Evolutionary conservation across 2,888 invertebrate genomes (phyloP).

Genomic region (Megamerina dolium): DNA sequence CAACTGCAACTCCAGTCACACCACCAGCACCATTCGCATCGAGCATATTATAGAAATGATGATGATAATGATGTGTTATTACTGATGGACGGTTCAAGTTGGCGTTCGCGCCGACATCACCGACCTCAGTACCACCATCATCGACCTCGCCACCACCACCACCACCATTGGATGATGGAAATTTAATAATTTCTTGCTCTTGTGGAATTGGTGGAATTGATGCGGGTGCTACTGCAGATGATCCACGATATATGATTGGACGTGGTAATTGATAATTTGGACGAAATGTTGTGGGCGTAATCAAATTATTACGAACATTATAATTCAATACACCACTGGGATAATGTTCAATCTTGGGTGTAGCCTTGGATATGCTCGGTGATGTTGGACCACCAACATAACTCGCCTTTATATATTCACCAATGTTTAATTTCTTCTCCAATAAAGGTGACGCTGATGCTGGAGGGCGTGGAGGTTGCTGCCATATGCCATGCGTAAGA

Average conservation of each 20-base stretch:
- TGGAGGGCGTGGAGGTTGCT: constrained; percentile 22
- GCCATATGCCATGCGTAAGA: constrained; percentile 32
- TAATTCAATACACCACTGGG: constrained; percentile 28
- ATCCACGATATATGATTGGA: too few species aligned
- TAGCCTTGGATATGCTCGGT: constrained; percentile 19
- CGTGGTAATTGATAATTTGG: constrained; percentile 37
- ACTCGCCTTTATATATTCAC: constrained; percentile 38
- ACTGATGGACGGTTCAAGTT: constrained; percentile 14
- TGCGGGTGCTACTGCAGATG: too few species aligned
- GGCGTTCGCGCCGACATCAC: too few species aligned
- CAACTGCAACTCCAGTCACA: constrained; percentile 25
- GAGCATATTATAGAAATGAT: constrained; percentile 50
- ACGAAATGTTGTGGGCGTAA: constrained; percentile 40
- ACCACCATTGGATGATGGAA: constrained; percentile 1
- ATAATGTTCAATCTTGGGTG: constrained; percentile 32
- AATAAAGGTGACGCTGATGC: too few species aligned
- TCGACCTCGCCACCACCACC: too few species aligned
- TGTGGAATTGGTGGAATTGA: background rate
- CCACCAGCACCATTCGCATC: too few species aligned
- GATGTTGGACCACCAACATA: too few species aligned
- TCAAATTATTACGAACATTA: constrained; percentile 14
- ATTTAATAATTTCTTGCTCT: constrained; percentile 9
- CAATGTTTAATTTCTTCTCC: constrained; percentile 40
- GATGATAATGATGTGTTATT: constrained; percentile 47
- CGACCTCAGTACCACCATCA: too few species aligned